phyloP scores from a whole-genome alignment of 2,113 vertebrate genomes.

The Apodemus speciosus region DNA sequence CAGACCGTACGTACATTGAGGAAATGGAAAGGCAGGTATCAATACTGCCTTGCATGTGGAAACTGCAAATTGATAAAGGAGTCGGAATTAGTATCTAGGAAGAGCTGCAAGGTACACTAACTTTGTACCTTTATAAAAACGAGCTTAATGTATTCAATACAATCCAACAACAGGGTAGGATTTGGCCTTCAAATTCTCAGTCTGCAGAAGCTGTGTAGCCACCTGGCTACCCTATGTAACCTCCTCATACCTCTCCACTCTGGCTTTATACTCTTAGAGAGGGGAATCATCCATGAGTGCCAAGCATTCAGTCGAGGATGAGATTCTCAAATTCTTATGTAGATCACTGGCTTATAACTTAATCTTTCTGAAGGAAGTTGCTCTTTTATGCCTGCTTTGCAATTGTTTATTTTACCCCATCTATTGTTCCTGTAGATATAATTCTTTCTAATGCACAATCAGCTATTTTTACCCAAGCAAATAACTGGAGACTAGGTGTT shows the following conservation, averaged over 20 bases:
- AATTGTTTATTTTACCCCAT: slow-evolving; percentile 40
- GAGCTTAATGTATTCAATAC: background rate
- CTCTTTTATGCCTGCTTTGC: slow-evolving; percentile 26
- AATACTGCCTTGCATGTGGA: background rate
- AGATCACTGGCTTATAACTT: background rate
- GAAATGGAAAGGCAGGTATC: background rate
- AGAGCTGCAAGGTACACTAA: background rate
- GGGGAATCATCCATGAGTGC: background rate
- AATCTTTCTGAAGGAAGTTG: slow-evolving; percentile 3
- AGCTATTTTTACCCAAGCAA: slow-evolving; percentile 7
- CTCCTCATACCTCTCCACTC: background rate
- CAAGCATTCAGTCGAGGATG: background rate
- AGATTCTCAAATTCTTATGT: background rate
- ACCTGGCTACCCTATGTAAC: background rate
- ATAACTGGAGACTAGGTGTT: background rate
- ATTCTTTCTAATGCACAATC: slow-evolving; percentile 3
- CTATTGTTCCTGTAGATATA: slow-evolving; percentile 7
- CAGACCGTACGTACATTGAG: background rate
- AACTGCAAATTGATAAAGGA: background rate
- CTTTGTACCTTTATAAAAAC: background rate
- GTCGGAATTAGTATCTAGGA: background rate
- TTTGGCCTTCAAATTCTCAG: background rate
- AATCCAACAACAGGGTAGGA: background rate
- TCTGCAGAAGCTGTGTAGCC: background rate
- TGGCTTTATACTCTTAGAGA: background rate